phyloP scores from a whole-genome alignment of 2,888 invertebrate genomes.

The Mimas tiliae region DNA sequence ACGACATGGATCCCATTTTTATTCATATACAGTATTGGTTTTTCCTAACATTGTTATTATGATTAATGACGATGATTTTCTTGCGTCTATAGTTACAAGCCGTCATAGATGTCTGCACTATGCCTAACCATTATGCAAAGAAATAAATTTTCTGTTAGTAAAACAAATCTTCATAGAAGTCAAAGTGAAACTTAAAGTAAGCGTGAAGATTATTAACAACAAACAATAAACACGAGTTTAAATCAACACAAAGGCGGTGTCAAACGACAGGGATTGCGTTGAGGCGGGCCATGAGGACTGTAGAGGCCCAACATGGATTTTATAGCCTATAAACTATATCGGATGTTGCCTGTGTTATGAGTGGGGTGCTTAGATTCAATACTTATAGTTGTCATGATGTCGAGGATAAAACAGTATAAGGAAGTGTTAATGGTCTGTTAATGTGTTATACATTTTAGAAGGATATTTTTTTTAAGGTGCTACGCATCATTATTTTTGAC shows the following conservation, averaged over 20 bases:
- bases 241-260: constrained; percentile 34
- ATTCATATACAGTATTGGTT: too few relatives aligned
- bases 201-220: not conserved
- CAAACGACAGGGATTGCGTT: constrained; percentile 52
- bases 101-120: too few relatives aligned
- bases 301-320: constrained; percentile 44
- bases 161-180: not conserved
- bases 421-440: not conserved
- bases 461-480: not conserved
- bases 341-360: constrained; percentile 49
- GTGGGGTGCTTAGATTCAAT: constrained; percentile 36
- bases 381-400: not conserved
- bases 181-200: not conserved
- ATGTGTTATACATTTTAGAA: too few relatives aligned
- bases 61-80: too few relatives aligned
- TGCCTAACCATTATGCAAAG: too few relatives aligned
- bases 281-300: constrained; percentile 37
- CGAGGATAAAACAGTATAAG: not conserved
- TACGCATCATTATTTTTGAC: not conserved
- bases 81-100: too few relatives aligned
- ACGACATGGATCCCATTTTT: too few relatives aligned
- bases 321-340: constrained; percentile 55
- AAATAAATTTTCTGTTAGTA: too few relatives aligned
- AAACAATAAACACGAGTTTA: constrained; percentile 22
- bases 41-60: too few relatives aligned